These are phyloP conservation scores for Amphiprion percula DNA, from an alignment of 2,113 vertebrate genomes.

Conservation along the genomic window DNA sequence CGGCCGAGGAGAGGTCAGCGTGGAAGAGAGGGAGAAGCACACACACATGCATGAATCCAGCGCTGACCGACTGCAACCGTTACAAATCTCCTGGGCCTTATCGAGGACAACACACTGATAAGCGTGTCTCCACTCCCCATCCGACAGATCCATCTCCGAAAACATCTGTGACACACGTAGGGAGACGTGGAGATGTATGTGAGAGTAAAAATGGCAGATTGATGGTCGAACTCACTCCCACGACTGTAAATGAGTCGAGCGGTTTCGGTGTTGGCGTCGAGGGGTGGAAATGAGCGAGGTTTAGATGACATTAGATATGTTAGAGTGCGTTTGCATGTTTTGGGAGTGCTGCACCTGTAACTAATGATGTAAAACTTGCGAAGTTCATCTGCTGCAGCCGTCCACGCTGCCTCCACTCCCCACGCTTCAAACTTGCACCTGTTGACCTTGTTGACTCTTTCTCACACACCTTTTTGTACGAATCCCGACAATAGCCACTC, in stretches of 20 bases:
- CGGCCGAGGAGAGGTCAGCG: conserved; percentile 71
- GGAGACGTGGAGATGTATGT: conserved; percentile 51
- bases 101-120: conserved; percentile 83
- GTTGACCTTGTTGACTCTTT: conserved; percentile 50
- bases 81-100: conserved; percentile 82
- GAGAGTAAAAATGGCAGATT: conserved; percentile 57
- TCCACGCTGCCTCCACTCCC: conserved; percentile 48
- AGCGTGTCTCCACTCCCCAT: conserved; percentile 82
- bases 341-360: conserved; percentile 80
- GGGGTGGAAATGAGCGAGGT: conserved; percentile 54
- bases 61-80: conserved; percentile 61
- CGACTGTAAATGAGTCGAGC: conserved; percentile 19
- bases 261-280: conserved; percentile 1
- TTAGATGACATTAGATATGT: conserved; percentile 49
- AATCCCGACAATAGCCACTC: conserved; percentile 42
- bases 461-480: conserved; percentile 6
- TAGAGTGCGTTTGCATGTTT: conserved; percentile 32
- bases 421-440: conserved; percentile 69
- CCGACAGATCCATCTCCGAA: conserved; percentile 81
- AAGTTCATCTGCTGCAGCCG: conserved; percentile 53
- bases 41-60: conserved; percentile 45
- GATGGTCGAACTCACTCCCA: conserved; percentile 53
- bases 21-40: conserved; percentile 37
- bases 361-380: conserved; percentile 72
- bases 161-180: conserved; percentile 74